Conservation (phyloP, 2,797 vertebrate species). For the Rhabdophis nuchalis region DNA sequence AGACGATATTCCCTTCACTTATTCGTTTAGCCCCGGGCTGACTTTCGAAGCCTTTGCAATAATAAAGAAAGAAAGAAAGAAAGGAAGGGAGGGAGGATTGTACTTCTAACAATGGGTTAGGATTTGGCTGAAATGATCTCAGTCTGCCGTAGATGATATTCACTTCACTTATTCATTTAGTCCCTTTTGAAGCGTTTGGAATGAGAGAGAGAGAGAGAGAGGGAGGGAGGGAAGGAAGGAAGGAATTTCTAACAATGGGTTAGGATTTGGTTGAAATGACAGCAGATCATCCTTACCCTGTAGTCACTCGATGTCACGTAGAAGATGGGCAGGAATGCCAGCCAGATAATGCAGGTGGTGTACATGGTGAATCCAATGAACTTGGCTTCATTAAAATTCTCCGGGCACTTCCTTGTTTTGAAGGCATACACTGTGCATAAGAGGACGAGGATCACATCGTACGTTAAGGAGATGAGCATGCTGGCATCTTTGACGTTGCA, state of each 20-base stretch:
- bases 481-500: slow-evolving; percentile 97
- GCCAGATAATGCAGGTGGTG: slow-evolving; percentile 98
- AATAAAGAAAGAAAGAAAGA: fast-evolving
- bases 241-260: background rate
- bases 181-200: too few species aligned
- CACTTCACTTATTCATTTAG: too few species aligned
- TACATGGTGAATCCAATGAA: slow-evolving; percentile 99
- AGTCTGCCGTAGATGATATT: too few species aligned
- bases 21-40: background rate
- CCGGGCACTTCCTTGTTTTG: slow-evolving; percentile 98
- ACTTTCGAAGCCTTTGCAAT: background rate
- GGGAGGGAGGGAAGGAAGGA: background rate
- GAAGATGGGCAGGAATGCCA: slow-evolving; percentile 98
- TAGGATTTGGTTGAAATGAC: slow-evolving; percentile 30
- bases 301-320: slow-evolving; percentile 99
- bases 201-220: too few species aligned
- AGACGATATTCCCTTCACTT: background rate
- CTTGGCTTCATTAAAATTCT: slow-evolving; percentile 99
- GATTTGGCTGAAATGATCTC: too few species aligned
- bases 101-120: too few species aligned
- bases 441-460: slow-evolving; percentile 94
- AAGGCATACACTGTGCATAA: slow-evolving; percentile 98
- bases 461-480: slow-evolving; percentile 94
- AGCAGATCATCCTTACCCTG: slow-evolving; percentile 84
- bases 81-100: too few species aligned